phyloP scores from a whole-genome alignment of 2,797 vertebrate genomes.

The Thamnophis elegans region DNA sequence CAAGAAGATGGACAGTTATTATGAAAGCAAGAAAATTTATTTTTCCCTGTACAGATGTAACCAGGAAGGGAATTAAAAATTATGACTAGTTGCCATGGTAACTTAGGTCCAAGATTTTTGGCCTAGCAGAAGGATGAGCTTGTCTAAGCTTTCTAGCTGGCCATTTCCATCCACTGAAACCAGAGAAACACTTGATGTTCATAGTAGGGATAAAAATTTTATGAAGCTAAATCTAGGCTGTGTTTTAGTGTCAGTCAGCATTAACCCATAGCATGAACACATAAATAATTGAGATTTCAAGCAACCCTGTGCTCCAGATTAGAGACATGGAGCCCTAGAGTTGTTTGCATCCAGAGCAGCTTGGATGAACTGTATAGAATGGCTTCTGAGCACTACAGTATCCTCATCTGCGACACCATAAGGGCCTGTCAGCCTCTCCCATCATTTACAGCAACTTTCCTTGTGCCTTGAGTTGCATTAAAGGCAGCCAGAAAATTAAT shows the following conservation, averaged over 20 bases:
- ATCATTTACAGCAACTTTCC: not conserved
- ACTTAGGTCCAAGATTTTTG: conserved; percentile 65
- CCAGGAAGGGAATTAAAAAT: conserved; percentile 63
- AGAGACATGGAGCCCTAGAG: conserved; percentile 4
- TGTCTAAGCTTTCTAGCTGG: conserved; percentile 59
- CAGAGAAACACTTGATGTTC: conserved; percentile 66
- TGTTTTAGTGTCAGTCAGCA: conserved; percentile 75
- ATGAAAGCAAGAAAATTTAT: conserved; percentile 31
- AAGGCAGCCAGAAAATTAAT: not conserved
- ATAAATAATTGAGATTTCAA: conserved; percentile 73
- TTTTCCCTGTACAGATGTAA: conserved; percentile 44
- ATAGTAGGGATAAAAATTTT: conserved; percentile 68
- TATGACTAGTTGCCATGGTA: conserved; percentile 64
- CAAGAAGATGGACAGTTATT: conserved; percentile 20
- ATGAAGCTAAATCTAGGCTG: conserved; percentile 74
- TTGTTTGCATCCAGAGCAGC: not conserved
- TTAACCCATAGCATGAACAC: conserved; percentile 71
- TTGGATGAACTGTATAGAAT: not conserved
- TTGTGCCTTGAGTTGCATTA: not conserved
- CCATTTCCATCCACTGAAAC: conserved; percentile 65
- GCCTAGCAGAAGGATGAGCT: conserved; percentile 58
- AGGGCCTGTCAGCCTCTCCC: not conserved
- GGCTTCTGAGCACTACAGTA: not conserved
- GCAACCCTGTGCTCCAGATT: conserved; percentile 45
- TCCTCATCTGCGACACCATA: not conserved